These are phyloP conservation scores for Xestia c-nigrum DNA, from an alignment of 2,888 invertebrate genomes.

Conservation along the genomic window DNA sequence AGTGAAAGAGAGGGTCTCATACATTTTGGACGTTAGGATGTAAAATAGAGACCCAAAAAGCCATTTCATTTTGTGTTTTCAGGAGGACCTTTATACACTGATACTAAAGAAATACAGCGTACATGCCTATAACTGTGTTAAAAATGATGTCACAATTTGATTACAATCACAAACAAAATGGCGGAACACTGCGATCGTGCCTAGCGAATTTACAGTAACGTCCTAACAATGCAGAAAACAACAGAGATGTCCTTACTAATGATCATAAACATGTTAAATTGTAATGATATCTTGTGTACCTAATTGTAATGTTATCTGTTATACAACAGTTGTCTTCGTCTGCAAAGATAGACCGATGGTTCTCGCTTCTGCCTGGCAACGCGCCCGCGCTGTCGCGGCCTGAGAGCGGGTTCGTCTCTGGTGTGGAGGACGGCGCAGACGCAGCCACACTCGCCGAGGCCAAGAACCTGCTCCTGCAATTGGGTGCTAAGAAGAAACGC, in stretches of 20 bases:
- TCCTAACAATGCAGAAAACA: slow-evolving; percentile 13
- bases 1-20: not conserved
- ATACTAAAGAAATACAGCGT: slow-evolving; percentile 17
- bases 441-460: slow-evolving; percentile 92
- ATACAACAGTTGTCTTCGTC: slow-evolving; percentile 92
- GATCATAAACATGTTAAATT: slow-evolving; percentile 24
- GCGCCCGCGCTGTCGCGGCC: slow-evolving; percentile 92
- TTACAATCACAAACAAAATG: slow-evolving; percentile 22
- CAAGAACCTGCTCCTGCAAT: slow-evolving; percentile 92
- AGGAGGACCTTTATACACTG: not conserved
- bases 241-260: slow-evolving; percentile 10
- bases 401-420: slow-evolving; percentile 94
- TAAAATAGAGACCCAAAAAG: not conserved
- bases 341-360: slow-evolving; percentile 96
- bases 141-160: not conserved
- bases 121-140: slow-evolving; percentile 34
- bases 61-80: not conserved
- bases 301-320: slow-evolving; percentile 51
- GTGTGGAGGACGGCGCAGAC: slow-evolving; percentile 90
- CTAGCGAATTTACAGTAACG: slow-evolving; percentile 42
- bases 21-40: not conserved
- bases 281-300: slow-evolving; percentile 13
- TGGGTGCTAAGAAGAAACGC: slow-evolving; percentile 93
- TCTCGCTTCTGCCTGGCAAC: slow-evolving; percentile 91
- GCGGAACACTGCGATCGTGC: slow-evolving; percentile 40